Evolutionary conservation across 1,140 invertebrate genomes (phyloP).

Genomic region (Bombus cullumanus): DNA sequence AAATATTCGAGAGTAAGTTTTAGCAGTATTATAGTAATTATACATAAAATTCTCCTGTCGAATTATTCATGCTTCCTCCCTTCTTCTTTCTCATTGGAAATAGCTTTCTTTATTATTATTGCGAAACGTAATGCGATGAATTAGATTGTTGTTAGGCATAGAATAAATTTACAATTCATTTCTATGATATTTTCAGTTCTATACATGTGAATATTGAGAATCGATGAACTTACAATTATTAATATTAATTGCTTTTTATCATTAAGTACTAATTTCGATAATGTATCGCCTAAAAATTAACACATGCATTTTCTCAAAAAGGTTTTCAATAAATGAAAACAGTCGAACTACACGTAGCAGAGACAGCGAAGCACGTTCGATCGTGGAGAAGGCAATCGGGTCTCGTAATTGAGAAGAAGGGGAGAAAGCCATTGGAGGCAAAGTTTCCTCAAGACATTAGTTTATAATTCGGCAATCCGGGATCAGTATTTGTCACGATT

Average conservation of each 20-base stretch:
- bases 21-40: neutral
- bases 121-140: neutral
- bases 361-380: conserved; percentile 9
- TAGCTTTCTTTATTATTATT: neutral
- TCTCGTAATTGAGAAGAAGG: conserved; percentile 53
- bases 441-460: conserved; percentile 81
- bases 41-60: neutral
- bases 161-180: neutral
- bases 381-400: conserved; percentile 22
- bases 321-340: neutral
- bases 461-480: conserved; percentile 82
- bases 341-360: no score
- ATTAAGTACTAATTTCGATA: no score
- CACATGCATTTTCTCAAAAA: neutral
- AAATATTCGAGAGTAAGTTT: neutral
- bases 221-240: neutral
- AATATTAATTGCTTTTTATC: neutral
- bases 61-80: neutral
- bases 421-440: conserved; percentile 58
- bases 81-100: neutral
- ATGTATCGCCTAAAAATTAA: neutral
- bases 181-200: neutral
- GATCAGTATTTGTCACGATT: conserved; percentile 83
- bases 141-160: neutral
- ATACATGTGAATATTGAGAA: neutral